A percentile compares a stretch with the other conserved stretches of the same genome.
Evolutionary conservation across 2,888 invertebrate genomes (phyloP).

Genomic region (Odiellus spinosus): DNA sequence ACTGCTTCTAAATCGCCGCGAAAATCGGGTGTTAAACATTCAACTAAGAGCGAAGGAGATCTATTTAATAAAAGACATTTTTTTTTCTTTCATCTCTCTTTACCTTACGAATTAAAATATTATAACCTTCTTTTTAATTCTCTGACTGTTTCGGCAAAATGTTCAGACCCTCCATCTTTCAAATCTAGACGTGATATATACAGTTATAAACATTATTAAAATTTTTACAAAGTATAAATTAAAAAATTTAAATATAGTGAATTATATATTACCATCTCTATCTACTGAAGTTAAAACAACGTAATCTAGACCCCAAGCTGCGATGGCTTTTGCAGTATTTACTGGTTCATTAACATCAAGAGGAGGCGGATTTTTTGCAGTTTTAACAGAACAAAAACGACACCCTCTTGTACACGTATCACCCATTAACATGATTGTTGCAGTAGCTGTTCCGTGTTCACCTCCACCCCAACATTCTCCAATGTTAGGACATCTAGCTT

Average conservation of each 20-base stretch:
- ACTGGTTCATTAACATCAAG: constrained; percentile 75
- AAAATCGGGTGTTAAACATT: constrained; percentile 94
- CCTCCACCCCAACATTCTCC: constrained; percentile 98
- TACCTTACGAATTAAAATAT: background rate
- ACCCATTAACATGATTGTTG: constrained; percentile 99
- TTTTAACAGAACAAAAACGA: constrained; percentile 96
- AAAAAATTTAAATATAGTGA: too few species aligned
- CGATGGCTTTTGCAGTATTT: constrained; percentile 82
- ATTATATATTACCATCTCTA: constrained; percentile 55
- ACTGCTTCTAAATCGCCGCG: constrained; percentile 60
- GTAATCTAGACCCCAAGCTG: constrained; percentile 90
- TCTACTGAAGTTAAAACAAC: constrained; percentile 96
- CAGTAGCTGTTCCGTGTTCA: constrained; percentile 86
- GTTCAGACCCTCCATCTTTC: constrained; percentile 78
- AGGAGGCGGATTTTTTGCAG: constrained; percentile 71
- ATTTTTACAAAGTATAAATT: too few species aligned
- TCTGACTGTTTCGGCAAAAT: constrained; percentile 78
- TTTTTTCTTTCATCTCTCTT: too few species aligned
- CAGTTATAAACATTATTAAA: background rate
- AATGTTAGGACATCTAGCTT: constrained; percentile 93
- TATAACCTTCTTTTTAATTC: constrained; percentile 32
- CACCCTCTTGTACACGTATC: constrained; percentile 98
- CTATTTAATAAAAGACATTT: constrained; percentile 25
- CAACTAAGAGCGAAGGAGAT: constrained; percentile 73
- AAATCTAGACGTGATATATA: constrained; percentile 45